A percentile compares a stretch with the other conserved stretches of the same genome.
Conservation (phyloP, 2,113 vertebrate genomes). For the Bufo gargarizans region DNA sequence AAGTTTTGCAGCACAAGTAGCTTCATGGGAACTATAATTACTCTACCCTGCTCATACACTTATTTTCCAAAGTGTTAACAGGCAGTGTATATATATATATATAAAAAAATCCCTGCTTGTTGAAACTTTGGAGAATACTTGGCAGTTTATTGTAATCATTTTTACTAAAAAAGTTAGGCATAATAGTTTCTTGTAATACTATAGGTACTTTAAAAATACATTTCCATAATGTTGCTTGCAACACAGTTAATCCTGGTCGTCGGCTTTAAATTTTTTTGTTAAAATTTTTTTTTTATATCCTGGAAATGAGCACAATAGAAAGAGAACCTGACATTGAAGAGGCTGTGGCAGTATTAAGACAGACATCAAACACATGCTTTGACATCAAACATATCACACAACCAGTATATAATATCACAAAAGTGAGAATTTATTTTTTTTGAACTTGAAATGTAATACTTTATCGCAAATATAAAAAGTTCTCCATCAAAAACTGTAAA, state of each 20-base stretch:
- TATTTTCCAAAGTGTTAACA: background rate
- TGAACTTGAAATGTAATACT: conserved; percentile 43
- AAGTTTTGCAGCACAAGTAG: background rate
- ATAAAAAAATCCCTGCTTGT: background rate
- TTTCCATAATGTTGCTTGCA: background rate
- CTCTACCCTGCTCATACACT: background rate
- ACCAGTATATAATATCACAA: conserved; percentile 20
- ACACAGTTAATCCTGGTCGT: background rate
- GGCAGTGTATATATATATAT: background rate
- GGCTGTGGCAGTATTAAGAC: conserved; percentile 29
- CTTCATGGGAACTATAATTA: background rate
- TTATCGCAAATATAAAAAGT: conserved; percentile 38
- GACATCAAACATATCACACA: conserved; percentile 15
- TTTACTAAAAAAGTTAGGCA: background rate
- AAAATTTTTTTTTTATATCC: too few relatives aligned
- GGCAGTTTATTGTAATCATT: conserved; percentile 2
- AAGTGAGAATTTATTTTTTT: conserved; percentile 7
- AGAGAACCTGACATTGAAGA: conserved; percentile 23
- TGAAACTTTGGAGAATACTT: background rate
- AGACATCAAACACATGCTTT: conserved; percentile 44
- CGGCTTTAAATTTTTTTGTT: background rate
- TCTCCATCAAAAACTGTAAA: background rate
- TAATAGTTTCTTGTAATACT: conserved; percentile 16
- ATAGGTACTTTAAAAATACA: background rate
- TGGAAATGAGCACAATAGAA: conserved; percentile 24